phyloP scores from a whole-genome alignment of 2,888 invertebrate genomes.

The Eurois occulta region DNA sequence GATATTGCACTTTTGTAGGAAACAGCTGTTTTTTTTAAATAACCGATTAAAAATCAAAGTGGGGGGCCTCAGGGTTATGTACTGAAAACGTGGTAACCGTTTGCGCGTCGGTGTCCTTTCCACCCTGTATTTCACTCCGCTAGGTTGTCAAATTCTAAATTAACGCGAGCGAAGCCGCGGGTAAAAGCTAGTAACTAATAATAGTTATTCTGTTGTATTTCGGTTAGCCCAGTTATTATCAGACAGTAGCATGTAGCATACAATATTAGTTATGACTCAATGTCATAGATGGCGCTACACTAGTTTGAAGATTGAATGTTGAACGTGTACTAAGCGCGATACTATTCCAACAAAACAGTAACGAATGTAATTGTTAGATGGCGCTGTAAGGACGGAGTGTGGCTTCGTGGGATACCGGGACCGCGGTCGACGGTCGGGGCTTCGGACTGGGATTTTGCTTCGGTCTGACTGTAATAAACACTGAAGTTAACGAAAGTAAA shows the following conservation, averaged over 20 bases:
- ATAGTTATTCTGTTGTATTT: background rate
- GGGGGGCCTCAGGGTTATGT: no score
- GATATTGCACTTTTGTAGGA: no score
- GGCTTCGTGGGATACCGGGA: background rate
- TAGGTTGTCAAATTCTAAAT: no score
- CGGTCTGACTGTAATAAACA: background rate
- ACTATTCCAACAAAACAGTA: constrained; percentile 9
- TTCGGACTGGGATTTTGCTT: background rate
- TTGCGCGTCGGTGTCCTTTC: no score
- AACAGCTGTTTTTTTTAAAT: no score
- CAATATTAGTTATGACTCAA: background rate
- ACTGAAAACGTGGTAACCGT: no score
- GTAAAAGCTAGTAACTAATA: background rate
- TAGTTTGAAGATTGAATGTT: background rate
- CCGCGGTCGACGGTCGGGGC: no score
- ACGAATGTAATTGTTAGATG: constrained; percentile 11
- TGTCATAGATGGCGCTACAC: constrained; percentile 17
- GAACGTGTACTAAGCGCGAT: background rate
- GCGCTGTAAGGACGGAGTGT: background rate
- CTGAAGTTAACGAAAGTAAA: background rate
- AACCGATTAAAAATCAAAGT: no score
- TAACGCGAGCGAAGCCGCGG: no score
- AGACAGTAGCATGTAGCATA: background rate
- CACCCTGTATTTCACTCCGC: no score
- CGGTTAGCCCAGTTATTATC: background rate